Conservation (phyloP, 1,140 invertebrate species). For the Zaprionus ornatus region DNA sequence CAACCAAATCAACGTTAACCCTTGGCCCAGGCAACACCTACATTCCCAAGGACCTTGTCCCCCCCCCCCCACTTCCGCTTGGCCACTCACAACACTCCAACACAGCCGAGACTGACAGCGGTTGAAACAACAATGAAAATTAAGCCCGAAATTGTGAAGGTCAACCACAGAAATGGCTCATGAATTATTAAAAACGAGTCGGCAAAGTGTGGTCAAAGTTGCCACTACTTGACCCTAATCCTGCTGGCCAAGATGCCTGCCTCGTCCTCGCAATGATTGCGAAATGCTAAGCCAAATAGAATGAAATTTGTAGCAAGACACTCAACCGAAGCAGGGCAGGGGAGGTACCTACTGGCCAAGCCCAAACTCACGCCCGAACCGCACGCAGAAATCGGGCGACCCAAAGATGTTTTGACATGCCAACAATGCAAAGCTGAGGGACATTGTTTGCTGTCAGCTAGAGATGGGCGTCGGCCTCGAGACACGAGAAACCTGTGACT, state of each 20-base stretch:
- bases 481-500: background rate
- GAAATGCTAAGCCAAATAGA: constrained; percentile 70
- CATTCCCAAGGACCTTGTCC: background rate
- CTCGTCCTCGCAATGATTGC: constrained; percentile 59
- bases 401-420: constrained; percentile 62
- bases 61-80: background rate
- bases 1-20: background rate
- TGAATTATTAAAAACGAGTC: constrained; percentile 56
- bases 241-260: constrained; percentile 16
- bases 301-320: constrained; percentile 44
- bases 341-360: background rate
- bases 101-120: constrained; percentile 21
- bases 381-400: constrained; percentile 20
- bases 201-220: constrained; percentile 39
- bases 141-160: constrained; percentile 70
- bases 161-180: constrained; percentile 59
- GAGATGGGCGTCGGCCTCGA: background rate
- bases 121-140: constrained; percentile 48
- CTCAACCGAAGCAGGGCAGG: background rate
- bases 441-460: constrained; percentile 9
- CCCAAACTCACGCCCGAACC: constrained; percentile 28
- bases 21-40: background rate
- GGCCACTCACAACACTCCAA: background rate
- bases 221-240: constrained; percentile 68
- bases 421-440: constrained; percentile 24